Evolutionary conservation across 2,888 invertebrate genomes (phyloP).

Genomic region (Agrilus cyanescens): DNA sequence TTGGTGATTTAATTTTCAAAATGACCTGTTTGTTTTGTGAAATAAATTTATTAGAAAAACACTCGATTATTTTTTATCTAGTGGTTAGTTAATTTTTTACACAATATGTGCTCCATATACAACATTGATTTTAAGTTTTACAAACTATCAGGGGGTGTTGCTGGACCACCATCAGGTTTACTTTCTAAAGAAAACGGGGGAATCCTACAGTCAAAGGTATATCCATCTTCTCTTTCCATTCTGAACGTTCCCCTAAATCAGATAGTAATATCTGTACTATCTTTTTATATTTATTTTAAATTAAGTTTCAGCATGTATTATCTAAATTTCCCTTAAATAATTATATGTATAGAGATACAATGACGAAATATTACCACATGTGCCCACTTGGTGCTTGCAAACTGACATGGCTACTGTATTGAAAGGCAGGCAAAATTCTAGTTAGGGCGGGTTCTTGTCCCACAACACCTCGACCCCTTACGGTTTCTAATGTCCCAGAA

Average conservation of each 20-base stretch:
- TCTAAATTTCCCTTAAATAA: not conserved
- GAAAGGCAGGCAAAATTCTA: constrained; percentile 82
- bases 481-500: constrained; percentile 87
- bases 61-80: no score
- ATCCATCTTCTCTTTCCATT: constrained; percentile 95
- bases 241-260: constrained; percentile 81
- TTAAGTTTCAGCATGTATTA: not conserved
- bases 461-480: constrained; percentile 90
- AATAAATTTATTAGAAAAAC: no score
- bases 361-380: constrained; percentile 64
- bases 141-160: constrained; percentile 29
- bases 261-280: not conserved
- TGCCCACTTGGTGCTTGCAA: constrained; percentile 95
- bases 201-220: constrained; percentile 93
- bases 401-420: constrained; percentile 95
- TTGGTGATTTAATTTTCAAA: no score
- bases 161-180: constrained; percentile 59
- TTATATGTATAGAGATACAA: not conserved
- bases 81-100: no score
- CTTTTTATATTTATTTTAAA: constrained; percentile 3
- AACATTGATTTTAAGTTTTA: constrained; percentile 6
- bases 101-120: no score
- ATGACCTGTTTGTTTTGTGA: no score
- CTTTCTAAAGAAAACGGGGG: constrained; percentile 96
- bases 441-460: constrained; percentile 94